Evolutionary conservation across 23 tunicate genomes (phyloP).

Genomic region (Ascidia mentula): DNA sequence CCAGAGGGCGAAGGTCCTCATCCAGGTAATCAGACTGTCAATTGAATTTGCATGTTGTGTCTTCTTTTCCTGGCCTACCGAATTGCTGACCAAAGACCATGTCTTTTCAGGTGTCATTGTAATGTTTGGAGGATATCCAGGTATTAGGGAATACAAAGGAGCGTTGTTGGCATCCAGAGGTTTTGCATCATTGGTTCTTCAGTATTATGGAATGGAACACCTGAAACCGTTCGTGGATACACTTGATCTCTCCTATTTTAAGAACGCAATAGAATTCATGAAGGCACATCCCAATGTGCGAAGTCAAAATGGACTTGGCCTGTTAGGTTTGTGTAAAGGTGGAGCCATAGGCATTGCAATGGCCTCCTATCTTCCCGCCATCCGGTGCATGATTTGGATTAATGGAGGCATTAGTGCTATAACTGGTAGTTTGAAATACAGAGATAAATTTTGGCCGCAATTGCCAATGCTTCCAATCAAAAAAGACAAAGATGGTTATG

Average conservation of each 20-base stretch:
- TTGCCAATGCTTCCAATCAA: too few relatives aligned
- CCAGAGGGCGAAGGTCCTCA: neutral
- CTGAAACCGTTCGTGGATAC: neutral
- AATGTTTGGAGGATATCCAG: neutral
- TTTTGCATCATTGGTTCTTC: constrained; percentile 52
- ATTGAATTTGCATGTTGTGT: too few relatives aligned
- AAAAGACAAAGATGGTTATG: too few relatives aligned
- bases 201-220: constrained; percentile 23
- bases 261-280: constrained; percentile 21
- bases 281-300: constrained; percentile 10
- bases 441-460: neutral
- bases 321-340: constrained; percentile 20
- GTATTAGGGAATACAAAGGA: constrained; percentile 8
- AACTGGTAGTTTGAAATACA: neutral
- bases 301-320: constrained; percentile 15
- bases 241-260: constrained; percentile 31
- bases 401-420: neutral
- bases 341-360: constrained; percentile 24
- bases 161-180: constrained; percentile 58
- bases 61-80: too few relatives aligned
- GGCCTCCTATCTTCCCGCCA: neutral
- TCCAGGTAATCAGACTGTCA: constrained; percentile 4
- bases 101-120: neutral
- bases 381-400: neutral
- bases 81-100: neutral